Conservation (phyloP, 2,888 invertebrate species). For the Tinea pellionella region DNA sequence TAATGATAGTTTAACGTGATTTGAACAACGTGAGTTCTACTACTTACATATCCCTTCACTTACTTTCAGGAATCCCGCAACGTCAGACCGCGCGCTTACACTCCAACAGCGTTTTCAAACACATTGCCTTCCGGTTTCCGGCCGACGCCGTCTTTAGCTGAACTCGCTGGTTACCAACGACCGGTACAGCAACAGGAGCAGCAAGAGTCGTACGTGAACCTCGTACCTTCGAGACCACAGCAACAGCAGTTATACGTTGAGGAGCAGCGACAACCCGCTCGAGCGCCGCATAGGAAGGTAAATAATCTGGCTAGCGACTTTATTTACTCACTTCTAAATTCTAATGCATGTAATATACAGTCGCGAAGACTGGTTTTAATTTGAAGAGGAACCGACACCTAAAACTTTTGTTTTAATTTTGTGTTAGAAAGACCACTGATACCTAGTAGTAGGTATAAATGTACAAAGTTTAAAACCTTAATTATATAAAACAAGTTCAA, state of each 20-base stretch:
- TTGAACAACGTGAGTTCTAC: no score
- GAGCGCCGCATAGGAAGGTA: constrained; percentile 48
- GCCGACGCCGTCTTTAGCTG: constrained; percentile 54
- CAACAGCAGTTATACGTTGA: constrained; percentile 49
- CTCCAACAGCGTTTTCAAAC: constrained; percentile 43
- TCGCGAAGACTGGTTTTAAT: no score
- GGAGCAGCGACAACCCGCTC: constrained; percentile 76
- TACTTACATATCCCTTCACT: no score
- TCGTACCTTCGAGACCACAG: constrained; percentile 30
- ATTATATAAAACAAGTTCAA: no score
- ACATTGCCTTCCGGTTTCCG: constrained; percentile 54
- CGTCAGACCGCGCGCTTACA: constrained; percentile 57
- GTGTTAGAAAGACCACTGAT: no score
- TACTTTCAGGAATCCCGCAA: constrained; percentile 56
- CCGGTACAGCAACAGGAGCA: constrained; percentile 30
- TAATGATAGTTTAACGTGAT: no score
- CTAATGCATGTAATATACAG: no score
- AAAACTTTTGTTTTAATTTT: no score
- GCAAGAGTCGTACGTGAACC: constrained; percentile 27
- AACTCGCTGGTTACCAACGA: constrained; percentile 56
- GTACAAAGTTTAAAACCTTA: no score
- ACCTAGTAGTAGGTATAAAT: no score
- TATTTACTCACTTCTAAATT: no score
- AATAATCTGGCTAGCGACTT: neutral
- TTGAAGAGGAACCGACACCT: no score